These are phyloP conservation scores for Drosophila macrothrix DNA, from an alignment of 2,888 invertebrate genomes.

Conservation along the genomic window DNA sequence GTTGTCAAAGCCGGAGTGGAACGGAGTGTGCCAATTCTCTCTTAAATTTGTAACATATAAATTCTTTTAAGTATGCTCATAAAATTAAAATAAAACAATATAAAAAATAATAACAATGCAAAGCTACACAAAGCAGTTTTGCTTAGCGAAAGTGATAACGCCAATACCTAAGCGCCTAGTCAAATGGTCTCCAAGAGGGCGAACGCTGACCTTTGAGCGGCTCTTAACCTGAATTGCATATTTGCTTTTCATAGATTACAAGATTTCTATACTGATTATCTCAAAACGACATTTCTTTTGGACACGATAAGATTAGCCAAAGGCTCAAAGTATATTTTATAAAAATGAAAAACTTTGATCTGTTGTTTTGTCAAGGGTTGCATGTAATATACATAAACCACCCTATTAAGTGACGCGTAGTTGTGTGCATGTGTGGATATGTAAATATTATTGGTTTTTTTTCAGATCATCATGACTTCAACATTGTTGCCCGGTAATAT, in stretches of 20 bases:
- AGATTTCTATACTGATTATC: slow-evolving; percentile 18
- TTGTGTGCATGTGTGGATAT: not conserved
- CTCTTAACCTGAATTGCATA: slow-evolving; percentile 39
- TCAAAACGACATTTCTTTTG: not conserved
- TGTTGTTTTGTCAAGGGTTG: slow-evolving; percentile 18
- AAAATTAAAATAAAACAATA: slow-evolving; percentile 3
- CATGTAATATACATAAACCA: slow-evolving; percentile 21
- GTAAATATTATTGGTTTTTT: not conserved
- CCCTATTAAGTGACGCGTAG: slow-evolving; percentile 7
- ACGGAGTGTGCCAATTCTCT: slow-evolving; percentile 36
- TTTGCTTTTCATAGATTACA: slow-evolving; percentile 46
- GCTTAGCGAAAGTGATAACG: not conserved
- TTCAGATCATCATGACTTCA: slow-evolving; percentile 68
- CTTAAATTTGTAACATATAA: slow-evolving; percentile 27
- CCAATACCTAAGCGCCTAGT: not conserved
- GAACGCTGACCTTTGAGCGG: slow-evolving; percentile 65
- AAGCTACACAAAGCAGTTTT: not conserved
- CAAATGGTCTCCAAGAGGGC: slow-evolving; percentile 1
- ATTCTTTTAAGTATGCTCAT: slow-evolving; percentile 41
- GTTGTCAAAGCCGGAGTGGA: slow-evolving; percentile 51
- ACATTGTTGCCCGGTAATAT: slow-evolving; percentile 81
- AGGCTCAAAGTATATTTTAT: slow-evolving; percentile 62
- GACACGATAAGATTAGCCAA: slow-evolving; percentile 58
- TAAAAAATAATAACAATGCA: slow-evolving; percentile 15
- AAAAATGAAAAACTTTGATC: not conserved